Evolutionary conservation across 2,113 vertebrate genomes (phyloP).

Genomic region (Galbula dea): DNA sequence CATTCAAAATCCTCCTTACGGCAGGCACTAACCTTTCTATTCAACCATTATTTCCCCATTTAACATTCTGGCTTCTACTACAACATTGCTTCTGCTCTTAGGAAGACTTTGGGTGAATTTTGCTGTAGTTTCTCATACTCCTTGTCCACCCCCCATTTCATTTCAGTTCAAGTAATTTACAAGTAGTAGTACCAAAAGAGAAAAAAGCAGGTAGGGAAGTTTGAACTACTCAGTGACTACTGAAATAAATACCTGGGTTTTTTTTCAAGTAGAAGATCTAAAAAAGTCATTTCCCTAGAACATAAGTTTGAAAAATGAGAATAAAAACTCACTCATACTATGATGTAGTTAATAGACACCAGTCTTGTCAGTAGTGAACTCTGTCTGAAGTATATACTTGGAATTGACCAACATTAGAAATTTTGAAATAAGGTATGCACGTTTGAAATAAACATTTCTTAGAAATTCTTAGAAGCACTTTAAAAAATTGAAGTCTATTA

Average conservation of each 20-base stretch:
- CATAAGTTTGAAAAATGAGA: not conserved
- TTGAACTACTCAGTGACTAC: not conserved
- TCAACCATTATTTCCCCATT: not conserved
- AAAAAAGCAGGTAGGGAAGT: not conserved
- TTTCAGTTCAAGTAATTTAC: not conserved
- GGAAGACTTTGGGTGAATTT: not conserved
- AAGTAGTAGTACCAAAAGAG: not conserved
- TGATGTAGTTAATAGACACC: not conserved
- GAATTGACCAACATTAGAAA: not conserved
- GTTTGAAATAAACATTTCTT: not conserved
- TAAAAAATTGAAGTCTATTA: not conserved
- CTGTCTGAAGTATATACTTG: not conserved
- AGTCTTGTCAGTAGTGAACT: not conserved
- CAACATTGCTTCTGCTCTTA: not conserved
- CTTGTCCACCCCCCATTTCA: too few relatives aligned
- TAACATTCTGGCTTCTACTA: not conserved
- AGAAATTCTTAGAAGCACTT: not conserved
- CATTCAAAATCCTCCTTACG: not conserved
- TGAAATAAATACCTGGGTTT: not conserved
- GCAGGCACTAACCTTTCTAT: not conserved
- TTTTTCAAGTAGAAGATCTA: not conserved
- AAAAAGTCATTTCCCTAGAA: not conserved
- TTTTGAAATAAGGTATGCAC: not conserved
- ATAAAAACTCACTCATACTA: not conserved
- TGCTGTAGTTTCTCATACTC: not conserved